These are phyloP conservation scores for Conopomorpha cramerella DNA, from an alignment of 1,140 invertebrate species.

Conservation along the genomic window DNA sequence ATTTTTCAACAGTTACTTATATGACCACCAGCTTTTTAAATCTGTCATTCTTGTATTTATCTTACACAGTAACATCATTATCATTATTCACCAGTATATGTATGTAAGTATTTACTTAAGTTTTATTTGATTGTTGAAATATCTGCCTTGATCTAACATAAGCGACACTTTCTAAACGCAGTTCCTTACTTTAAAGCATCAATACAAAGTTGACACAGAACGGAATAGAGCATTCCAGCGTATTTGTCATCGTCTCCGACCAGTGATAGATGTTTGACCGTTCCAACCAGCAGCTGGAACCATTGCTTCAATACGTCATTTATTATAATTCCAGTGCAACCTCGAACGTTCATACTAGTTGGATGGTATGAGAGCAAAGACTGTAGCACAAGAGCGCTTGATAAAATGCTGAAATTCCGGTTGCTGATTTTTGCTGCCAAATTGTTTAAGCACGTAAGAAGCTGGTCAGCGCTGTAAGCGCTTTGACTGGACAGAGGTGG, in stretches of 20 bases:
- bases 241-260: conserved; percentile 14
- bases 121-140: background rate
- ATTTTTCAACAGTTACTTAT: background rate
- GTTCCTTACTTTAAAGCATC: conserved; percentile 27
- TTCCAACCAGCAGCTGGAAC: conserved; percentile 22
- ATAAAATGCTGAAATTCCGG: conserved; percentile 21
- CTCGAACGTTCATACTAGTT: conserved; percentile 15
- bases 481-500: conserved; percentile 37
- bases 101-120: background rate
- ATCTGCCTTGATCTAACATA: too few relatives aligned
- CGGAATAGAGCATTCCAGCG: conserved; percentile 25
- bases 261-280: conserved; percentile 24
- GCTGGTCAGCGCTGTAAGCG: conserved; percentile 36
- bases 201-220: conserved; percentile 27
- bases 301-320: conserved; percentile 26
- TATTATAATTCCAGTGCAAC: conserved; percentile 15
- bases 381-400: conserved; percentile 33
- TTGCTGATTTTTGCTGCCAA: conserved; percentile 16
- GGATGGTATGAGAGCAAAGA: conserved; percentile 39
- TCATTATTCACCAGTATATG: background rate
- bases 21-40: too few relatives aligned
- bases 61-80: background rate
- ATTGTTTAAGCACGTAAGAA: conserved; percentile 24
- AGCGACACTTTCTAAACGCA: too few relatives aligned
- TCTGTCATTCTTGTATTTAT: too few relatives aligned